Conservation (phyloP, 2,797 vertebrate species). For the Fundulus diaphanus region DNA sequence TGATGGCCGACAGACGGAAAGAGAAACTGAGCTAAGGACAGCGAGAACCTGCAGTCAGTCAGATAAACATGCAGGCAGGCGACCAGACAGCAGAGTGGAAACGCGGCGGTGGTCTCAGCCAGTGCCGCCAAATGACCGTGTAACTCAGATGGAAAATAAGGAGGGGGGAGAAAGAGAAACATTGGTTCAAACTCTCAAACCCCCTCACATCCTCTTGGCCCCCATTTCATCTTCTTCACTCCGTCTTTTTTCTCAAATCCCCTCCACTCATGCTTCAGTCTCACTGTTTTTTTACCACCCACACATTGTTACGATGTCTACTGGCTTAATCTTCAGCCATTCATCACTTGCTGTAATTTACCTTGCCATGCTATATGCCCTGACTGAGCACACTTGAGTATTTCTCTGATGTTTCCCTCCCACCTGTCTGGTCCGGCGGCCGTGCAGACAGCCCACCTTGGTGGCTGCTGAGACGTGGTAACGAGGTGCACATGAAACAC, state of each 20-base stretch:
- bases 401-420: slow-evolving; percentile 33
- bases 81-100: slow-evolving; percentile 69
- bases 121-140: slow-evolving; percentile 68
- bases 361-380: slow-evolving; percentile 5
- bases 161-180: slow-evolving; percentile 64
- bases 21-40: slow-evolving; percentile 40
- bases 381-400: slow-evolving; percentile 3
- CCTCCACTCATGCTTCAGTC: slow-evolving; percentile 1
- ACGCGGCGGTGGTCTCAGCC: slow-evolving; percentile 69
- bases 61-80: slow-evolving; percentile 50
- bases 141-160: slow-evolving; percentile 77
- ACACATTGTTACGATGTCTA: slow-evolving; percentile 21
- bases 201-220: slow-evolving; percentile 43
- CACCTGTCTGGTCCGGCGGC: slow-evolving; percentile 56
- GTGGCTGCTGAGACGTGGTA: slow-evolving; percentile 55
- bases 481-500: slow-evolving; percentile 50
- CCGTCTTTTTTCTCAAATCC: slow-evolving; percentile 11
- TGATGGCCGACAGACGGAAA: slow-evolving; percentile 48
- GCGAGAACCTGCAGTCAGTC: slow-evolving; percentile 52
- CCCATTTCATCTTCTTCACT: slow-evolving; percentile 22
- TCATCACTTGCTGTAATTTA: slow-evolving; percentile 10
- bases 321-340: slow-evolving; percentile 3
- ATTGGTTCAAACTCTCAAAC: slow-evolving; percentile 46
- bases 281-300: slow-evolving; percentile 14
- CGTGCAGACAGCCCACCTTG: slow-evolving; percentile 47